Evolutionary conservation across 2,888 invertebrate species (phyloP).

Genomic region (Apodemia mormo): DNA sequence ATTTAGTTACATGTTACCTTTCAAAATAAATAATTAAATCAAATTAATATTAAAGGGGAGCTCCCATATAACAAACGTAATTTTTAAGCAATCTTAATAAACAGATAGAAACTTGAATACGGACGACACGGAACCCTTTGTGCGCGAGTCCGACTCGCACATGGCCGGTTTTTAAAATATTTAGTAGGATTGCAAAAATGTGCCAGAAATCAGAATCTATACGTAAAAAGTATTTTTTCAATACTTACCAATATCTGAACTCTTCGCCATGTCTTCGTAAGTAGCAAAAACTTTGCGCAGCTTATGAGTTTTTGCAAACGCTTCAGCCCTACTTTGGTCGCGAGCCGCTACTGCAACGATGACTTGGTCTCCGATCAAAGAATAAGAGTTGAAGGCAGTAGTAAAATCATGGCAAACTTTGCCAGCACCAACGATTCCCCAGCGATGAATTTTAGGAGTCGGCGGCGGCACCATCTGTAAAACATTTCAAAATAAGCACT

Average conservation of each 20-base stretch:
- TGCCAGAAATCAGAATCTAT: no score
- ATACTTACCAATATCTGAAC: slow-evolving; percentile 86
- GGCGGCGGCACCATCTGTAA: slow-evolving; percentile 2
- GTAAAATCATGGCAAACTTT: slow-evolving; percentile 93
- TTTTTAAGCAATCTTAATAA: no score
- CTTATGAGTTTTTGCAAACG: slow-evolving; percentile 87
- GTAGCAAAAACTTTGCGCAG: slow-evolving; percentile 87
- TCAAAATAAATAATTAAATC: no score
- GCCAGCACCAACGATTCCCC: slow-evolving; percentile 93
- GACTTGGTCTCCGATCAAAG: slow-evolving; percentile 83
- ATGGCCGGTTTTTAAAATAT: no score
- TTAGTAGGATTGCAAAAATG: no score
- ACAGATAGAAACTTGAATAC: no score
- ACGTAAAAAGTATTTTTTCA: background rate
- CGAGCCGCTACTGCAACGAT: slow-evolving; percentile 90
- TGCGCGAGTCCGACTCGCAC: no score
- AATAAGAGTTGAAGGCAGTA: slow-evolving; percentile 84
- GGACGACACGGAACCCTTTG: no score
- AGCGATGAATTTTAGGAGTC: slow-evolving; percentile 63
- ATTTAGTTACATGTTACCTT: no score
- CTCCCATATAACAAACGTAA: no score
- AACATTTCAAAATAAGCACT: background rate
- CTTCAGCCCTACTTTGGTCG: slow-evolving; percentile 83
- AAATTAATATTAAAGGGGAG: no score
- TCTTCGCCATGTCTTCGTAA: slow-evolving; percentile 87